Evolutionary conservation across 2,888 invertebrate species (phyloP).

Genomic region (Stenchaetothrips biformis): DNA sequence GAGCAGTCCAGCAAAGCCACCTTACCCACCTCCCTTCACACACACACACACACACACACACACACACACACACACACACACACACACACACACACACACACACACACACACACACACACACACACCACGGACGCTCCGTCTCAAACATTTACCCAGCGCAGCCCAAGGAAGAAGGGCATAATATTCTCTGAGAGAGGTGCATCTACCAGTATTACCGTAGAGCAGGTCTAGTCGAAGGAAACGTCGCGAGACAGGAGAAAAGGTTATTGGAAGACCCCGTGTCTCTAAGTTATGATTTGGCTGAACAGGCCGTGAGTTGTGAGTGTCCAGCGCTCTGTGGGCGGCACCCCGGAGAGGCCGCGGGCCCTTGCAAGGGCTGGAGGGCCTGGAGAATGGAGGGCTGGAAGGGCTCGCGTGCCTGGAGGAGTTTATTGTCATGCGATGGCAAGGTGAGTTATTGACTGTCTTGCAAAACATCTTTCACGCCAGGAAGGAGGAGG

Average conservation of each 20-base stretch:
- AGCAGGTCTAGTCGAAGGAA: too few species aligned
- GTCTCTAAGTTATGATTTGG: too few species aligned
- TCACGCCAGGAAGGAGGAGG: too few species aligned
- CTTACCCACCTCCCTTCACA: neutral
- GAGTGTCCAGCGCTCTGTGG: too few species aligned
- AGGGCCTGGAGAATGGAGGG: too few species aligned
- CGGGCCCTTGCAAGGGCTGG: too few species aligned
- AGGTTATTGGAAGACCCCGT: too few species aligned
- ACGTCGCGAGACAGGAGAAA: too few species aligned
- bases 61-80: neutral
- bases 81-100: too few species aligned
- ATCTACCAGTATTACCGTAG: neutral
- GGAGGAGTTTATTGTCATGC: neutral
- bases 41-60: conserved; percentile 14
- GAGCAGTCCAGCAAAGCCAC: neutral
- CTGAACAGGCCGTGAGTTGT: too few species aligned
- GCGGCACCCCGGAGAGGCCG: too few species aligned
- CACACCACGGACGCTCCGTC: neutral
- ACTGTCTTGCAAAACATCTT: neutral
- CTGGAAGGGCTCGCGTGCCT: neutral
- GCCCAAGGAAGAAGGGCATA: neutral
- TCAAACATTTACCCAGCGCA: neutral
- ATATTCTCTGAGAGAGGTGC: neutral
- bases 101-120: too few species aligned
- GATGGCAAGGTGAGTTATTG: neutral